Percentiles rank a stretch among this genome's conserved stretches.
Conservation (phyloP, 2,797 vertebrate species). For the Notoglanidium macrostoma region DNA sequence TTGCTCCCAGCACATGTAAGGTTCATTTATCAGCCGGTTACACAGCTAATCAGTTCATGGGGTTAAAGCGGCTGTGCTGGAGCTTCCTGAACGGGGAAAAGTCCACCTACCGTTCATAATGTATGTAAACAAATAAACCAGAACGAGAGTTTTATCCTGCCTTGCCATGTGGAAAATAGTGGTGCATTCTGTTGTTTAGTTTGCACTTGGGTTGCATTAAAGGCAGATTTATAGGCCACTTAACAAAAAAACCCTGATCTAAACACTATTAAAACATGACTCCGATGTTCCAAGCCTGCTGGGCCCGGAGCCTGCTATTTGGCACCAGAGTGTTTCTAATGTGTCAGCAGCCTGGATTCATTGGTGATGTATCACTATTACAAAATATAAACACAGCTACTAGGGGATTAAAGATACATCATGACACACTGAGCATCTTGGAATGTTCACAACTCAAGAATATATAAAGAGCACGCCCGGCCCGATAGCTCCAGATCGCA, state of each 20-base stretch:
- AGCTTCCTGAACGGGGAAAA: no score
- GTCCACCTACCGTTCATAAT: background rate
- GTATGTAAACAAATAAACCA: background rate
- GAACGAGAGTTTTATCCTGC: background rate
- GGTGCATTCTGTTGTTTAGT: background rate
- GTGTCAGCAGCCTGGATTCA: background rate
- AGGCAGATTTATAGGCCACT: background rate
- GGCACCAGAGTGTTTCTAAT: background rate
- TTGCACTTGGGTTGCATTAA: background rate
- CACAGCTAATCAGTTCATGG: background rate
- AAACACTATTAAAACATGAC: background rate
- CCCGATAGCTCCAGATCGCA: no score
- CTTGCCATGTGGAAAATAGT: no score
- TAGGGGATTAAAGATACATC: no score
- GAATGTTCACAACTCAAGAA: no score
- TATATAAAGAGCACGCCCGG: no score
- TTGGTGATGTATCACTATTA: background rate
- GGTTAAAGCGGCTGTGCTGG: background rate
- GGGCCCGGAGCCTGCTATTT: background rate
- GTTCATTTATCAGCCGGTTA: no score
- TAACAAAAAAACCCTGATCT: background rate
- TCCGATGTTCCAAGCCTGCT: background rate
- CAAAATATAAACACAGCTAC: no score
- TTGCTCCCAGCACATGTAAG: no score
- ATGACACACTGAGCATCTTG: no score